Conservation (phyloP, 2,888 invertebrate genomes). For the Eupithecia pulchellata region DNA sequence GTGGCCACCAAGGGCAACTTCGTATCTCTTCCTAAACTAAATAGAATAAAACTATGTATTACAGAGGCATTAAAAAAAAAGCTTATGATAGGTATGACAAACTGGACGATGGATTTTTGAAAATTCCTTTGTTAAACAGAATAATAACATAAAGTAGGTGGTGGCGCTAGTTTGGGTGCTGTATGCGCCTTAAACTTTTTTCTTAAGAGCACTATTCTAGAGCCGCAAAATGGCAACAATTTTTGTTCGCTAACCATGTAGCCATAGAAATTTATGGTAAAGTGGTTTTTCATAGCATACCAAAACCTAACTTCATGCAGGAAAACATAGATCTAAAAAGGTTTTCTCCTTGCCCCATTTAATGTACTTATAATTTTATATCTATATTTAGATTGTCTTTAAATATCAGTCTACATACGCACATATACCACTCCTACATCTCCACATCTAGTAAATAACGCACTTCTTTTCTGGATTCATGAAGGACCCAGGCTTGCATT, state of each 20-base stretch:
- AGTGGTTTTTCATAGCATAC: background rate
- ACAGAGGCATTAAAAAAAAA: too few species aligned
- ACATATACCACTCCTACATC: background rate
- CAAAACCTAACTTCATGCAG: background rate
- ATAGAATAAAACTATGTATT: too few species aligned
- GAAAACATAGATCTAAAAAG: background rate
- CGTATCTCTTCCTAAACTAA: too few species aligned
- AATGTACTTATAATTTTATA: background rate
- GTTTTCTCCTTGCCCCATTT: background rate
- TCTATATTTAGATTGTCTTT: background rate
- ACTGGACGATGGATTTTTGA: too few species aligned
- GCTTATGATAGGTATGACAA: too few species aligned
- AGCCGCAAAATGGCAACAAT: background rate
- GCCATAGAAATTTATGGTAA: background rate
- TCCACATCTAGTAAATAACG: constrained; percentile 64
- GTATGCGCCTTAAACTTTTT: too few species aligned
- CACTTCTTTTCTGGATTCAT: constrained; percentile 85
- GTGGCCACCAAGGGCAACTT: too few species aligned
- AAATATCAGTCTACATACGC: background rate
- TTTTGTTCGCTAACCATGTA: background rate
- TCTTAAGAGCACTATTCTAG: background rate
- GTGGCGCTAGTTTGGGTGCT: too few species aligned
- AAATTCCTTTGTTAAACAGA: too few species aligned
- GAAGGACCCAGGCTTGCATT: constrained; percentile 76
- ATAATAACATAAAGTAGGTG: too few species aligned